These are phyloP conservation scores for Diorhabda elongata DNA, from an alignment of 1,140 invertebrate species.

Conservation along the genomic window DNA sequence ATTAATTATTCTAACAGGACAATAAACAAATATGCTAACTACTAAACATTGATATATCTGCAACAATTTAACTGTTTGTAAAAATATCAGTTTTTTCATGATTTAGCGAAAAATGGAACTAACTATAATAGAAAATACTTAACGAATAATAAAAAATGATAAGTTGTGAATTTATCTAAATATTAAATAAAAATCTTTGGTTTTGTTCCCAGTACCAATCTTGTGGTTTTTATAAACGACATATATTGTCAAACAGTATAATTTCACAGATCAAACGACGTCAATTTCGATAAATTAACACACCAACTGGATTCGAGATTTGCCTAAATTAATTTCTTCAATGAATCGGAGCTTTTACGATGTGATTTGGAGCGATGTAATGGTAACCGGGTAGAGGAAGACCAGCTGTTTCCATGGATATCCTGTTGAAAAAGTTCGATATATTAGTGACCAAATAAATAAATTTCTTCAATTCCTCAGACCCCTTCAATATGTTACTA, in stretches of 20 bases:
- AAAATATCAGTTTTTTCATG: slow-evolving; percentile 20
- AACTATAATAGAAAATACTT: slow-evolving; percentile 21
- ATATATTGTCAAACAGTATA: slow-evolving; percentile 23
- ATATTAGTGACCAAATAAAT: too few relatives aligned
- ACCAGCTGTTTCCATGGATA: slow-evolving; percentile 88
- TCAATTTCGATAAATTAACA: slow-evolving; percentile 34
- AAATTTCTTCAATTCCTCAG: too few relatives aligned
- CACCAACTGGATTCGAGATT: slow-evolving; percentile 39
- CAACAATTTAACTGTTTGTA: slow-evolving; percentile 27
- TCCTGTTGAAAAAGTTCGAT: slow-evolving; percentile 57
- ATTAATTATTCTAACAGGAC: slow-evolving; percentile 4
- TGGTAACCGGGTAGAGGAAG: slow-evolving; percentile 85
- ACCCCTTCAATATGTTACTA: too few relatives aligned
- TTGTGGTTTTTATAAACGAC: slow-evolving; percentile 34
- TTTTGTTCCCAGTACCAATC: slow-evolving; percentile 55
- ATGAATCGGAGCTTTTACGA: slow-evolving; percentile 86
- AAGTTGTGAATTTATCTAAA: slow-evolving; percentile 39
- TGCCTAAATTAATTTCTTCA: slow-evolving; percentile 48
- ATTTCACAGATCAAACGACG: slow-evolving; percentile 36
- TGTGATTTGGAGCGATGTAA: slow-evolving; percentile 87
- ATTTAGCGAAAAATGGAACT: slow-evolving; percentile 17
- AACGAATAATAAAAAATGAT: slow-evolving; percentile 25
- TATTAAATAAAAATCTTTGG: slow-evolving; percentile 60
- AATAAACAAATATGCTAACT: neutral
- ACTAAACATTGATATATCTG: slow-evolving; percentile 11